Percentiles rank a stretch among this genome's conserved stretches.
phyloP scores from a whole-genome alignment of 2,888 invertebrate genomes.

The Desoria tigrina region DNA sequence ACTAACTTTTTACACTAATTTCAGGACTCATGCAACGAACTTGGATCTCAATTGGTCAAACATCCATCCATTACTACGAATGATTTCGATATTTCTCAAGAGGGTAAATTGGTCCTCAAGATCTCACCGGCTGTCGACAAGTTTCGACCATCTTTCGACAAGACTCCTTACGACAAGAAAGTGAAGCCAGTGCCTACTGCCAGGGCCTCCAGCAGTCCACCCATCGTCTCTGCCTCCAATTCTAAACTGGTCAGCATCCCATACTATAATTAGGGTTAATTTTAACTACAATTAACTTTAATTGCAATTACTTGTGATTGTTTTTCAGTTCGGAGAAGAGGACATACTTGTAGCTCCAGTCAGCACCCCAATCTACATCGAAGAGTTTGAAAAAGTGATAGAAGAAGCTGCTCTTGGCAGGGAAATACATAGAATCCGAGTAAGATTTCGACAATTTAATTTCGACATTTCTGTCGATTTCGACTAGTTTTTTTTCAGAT shows the following conservation, averaged over 20 bases:
- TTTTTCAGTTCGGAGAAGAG: constrained; percentile 2
- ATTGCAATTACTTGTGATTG: no score
- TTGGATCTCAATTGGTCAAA: constrained; percentile 81
- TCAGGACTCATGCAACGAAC: constrained; percentile 83
- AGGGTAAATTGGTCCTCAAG: constrained; percentile 71
- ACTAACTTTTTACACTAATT: no score
- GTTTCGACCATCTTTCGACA: constrained; percentile 51
- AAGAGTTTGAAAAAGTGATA: constrained; percentile 63
- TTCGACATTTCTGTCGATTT: no score
- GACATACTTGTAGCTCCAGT: background rate
- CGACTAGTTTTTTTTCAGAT: no score
- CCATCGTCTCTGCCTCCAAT: background rate
- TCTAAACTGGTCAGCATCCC: no score
- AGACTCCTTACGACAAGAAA: constrained; percentile 34
- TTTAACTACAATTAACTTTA: no score
- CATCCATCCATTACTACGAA: constrained; percentile 90
- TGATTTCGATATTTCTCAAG: constrained; percentile 87
- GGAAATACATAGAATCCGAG: constrained; percentile 63
- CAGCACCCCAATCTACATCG: constrained; percentile 59
- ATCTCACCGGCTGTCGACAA: constrained; percentile 60
- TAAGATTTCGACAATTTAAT: constrained; percentile 52
- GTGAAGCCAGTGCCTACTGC: constrained; percentile 24
- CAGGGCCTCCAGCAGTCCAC: constrained; percentile 14
- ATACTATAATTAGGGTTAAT: no score
- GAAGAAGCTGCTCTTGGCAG: constrained; percentile 64